Conservation (phyloP, 2,888 invertebrate genomes). For the Lasioglossum lativentre region DNA sequence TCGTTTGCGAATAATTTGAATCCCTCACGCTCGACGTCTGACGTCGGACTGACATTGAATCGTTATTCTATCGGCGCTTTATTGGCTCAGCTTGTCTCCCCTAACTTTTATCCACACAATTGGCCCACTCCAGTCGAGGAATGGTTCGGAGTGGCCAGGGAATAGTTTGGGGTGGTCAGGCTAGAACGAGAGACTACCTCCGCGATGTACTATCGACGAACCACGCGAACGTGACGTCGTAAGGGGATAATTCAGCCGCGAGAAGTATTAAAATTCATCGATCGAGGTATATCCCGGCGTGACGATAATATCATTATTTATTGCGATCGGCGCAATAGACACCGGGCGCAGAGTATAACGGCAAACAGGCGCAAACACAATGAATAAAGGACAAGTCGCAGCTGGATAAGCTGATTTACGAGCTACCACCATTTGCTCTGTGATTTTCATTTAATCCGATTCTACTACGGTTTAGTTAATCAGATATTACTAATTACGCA, state of each 20-base stretch:
- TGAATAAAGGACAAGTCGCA: slow-evolving; percentile 64
- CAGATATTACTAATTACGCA: slow-evolving; percentile 67
- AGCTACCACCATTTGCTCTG: slow-evolving; percentile 57
- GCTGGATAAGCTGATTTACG: slow-evolving; percentile 64
- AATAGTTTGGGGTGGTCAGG: slow-evolving; percentile 12
- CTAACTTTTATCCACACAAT: slow-evolving; percentile 11
- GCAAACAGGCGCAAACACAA: slow-evolving; percentile 52
- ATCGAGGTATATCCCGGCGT: not conserved
- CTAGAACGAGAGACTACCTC: not conserved
- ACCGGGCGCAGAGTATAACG: slow-evolving; percentile 43
- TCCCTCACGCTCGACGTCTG: not conserved
- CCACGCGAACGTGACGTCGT: not conserved
- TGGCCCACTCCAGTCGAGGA: not conserved
- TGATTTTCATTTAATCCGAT: slow-evolving; percentile 66
- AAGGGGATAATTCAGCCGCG: not conserved
- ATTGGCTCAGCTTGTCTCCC: slow-evolving; percentile 9
- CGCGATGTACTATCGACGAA: not conserved
- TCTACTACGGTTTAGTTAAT: slow-evolving; percentile 58
- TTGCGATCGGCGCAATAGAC: slow-evolving; percentile 43
- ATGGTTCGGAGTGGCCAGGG: slow-evolving; percentile 1
- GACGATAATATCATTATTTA: slow-evolving; percentile 54
- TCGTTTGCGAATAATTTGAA: slow-evolving; percentile 2
- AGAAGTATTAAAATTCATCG: slow-evolving; percentile 14
- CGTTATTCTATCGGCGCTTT: slow-evolving; percentile 5
- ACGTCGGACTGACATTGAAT: not conserved